These are phyloP conservation scores for Drosophila chauvacae DNA, from an alignment of 1,140 invertebrate genomes.

Conservation along the genomic window DNA sequence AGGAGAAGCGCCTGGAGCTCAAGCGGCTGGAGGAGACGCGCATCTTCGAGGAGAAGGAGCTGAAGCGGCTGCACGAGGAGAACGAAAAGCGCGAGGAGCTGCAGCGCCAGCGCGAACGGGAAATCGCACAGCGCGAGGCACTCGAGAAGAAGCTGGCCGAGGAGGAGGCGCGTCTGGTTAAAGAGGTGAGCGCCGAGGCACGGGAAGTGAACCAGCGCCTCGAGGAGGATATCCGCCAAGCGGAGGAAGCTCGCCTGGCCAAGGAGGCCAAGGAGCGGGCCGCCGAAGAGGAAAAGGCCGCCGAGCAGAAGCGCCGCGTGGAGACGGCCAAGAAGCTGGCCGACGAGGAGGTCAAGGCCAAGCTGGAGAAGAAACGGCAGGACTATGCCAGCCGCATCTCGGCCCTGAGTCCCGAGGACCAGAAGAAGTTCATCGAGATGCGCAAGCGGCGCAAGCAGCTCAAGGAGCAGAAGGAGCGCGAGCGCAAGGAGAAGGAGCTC, in stretches of 20 bases:
- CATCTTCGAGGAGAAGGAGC: slow-evolving; percentile 64
- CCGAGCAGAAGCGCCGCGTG: slow-evolving; percentile 50
- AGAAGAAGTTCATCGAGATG: slow-evolving; percentile 70
- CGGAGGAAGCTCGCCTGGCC: slow-evolving; percentile 59
- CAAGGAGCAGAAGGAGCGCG: slow-evolving; percentile 48
- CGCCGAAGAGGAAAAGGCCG: slow-evolving; percentile 45
- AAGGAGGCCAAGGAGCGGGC: slow-evolving; percentile 57
- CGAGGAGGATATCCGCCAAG: slow-evolving; percentile 52
- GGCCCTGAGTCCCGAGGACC: slow-evolving; percentile 66
- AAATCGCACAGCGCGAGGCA: slow-evolving; percentile 59
- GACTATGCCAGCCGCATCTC: slow-evolving; percentile 61
- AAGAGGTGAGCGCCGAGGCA: slow-evolving; percentile 64
- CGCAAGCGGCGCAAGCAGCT: slow-evolving; percentile 75
- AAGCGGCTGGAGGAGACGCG: slow-evolving; percentile 63
- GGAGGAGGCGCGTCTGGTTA: slow-evolving; percentile 64
- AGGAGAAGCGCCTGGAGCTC: slow-evolving; percentile 67
- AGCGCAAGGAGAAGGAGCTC: slow-evolving; percentile 59
- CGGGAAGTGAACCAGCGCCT: slow-evolving; percentile 48
- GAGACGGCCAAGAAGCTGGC: slow-evolving; percentile 59
- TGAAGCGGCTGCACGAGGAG: slow-evolving; percentile 68
- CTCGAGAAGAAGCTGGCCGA: slow-evolving; percentile 54
- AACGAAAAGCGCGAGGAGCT: slow-evolving; percentile 57
- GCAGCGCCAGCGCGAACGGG: slow-evolving; percentile 59
- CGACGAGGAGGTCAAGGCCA: slow-evolving; percentile 43
- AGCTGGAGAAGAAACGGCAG: slow-evolving; percentile 54